These are phyloP conservation scores for Leptinotarsa undecemlineata DNA, from an alignment of 1,140 invertebrate genomes.

Conservation along the genomic window DNA sequence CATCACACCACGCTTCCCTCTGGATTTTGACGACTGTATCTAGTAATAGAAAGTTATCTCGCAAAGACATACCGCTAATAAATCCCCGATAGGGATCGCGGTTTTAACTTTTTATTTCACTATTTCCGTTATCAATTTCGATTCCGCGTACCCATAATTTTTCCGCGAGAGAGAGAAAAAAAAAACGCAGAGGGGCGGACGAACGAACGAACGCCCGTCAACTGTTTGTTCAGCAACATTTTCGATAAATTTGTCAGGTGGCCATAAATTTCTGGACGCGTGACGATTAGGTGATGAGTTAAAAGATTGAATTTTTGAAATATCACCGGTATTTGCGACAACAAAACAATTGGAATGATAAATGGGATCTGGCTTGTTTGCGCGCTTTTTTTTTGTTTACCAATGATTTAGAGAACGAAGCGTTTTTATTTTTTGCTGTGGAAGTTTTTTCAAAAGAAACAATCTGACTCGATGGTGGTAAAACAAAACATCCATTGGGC, in stretches of 20 bases:
- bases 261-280: constrained; percentile 38
- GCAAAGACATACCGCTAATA: constrained; percentile 36
- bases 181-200: neutral
- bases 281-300: constrained; percentile 44
- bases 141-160: constrained; percentile 23
- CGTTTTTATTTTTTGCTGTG: neutral
- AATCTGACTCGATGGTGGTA: neutral
- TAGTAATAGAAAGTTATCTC: constrained; percentile 34
- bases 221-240: constrained; percentile 42
- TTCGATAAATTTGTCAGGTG: constrained; percentile 43
- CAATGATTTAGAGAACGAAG: neutral
- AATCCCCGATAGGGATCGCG: constrained; percentile 29
- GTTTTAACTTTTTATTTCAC: constrained; percentile 28
- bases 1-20: constrained; percentile 1
- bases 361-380: constrained; percentile 28
- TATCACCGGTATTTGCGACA: constrained; percentile 33
- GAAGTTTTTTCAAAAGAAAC: neutral
- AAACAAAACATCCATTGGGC: too few species aligned
- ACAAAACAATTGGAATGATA: constrained; percentile 38
- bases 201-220: constrained; percentile 11
- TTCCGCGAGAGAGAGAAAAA: neutral
- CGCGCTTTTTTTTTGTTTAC: neutral
- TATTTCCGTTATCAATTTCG: constrained; percentile 20
- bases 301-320: constrained; percentile 48
- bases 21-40: constrained; percentile 18